Percentiles rank a stretch among this genome's conserved stretches.
phyloP scores from a whole-genome alignment of 2,888 invertebrate genomes.

The Morpho helenor region DNA sequence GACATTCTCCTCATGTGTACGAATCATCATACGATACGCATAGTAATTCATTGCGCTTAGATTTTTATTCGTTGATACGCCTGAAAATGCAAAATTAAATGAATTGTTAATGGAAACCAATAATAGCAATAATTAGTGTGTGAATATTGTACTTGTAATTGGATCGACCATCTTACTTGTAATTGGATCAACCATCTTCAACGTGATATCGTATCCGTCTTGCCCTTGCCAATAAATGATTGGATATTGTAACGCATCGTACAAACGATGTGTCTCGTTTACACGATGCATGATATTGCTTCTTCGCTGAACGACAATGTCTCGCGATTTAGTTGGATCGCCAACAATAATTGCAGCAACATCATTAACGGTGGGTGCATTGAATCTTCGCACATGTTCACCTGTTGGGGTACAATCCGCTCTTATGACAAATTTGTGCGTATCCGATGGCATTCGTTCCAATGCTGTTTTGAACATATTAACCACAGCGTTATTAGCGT shows the following conservation, averaged over 20 bases:
- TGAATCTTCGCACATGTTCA: conserved; percentile 30
- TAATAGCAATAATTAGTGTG: conserved; percentile 46
- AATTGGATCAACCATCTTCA: conserved; percentile 25
- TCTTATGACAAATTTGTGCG: conserved; percentile 31
- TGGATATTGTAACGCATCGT: conserved; percentile 14
- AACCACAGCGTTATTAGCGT: conserved; percentile 31
- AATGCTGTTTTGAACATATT: conserved; percentile 32
- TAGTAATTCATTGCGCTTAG: conserved; percentile 28
- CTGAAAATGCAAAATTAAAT: conserved; percentile 29
- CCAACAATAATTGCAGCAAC: conserved; percentile 30
- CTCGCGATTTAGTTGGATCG: conserved; percentile 16
- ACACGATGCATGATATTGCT: conserved; percentile 23
- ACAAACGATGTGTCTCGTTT: conserved; percentile 21
- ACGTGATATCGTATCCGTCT: conserved; percentile 27
- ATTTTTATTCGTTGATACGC: conserved; percentile 28
- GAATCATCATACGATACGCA: conserved; percentile 26
- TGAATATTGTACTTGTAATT: conserved; percentile 41
- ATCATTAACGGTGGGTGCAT: conserved; percentile 31
- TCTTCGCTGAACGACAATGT: conserved; percentile 28
- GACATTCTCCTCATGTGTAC: conserved; percentile 19
- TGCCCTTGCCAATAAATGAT: conserved; percentile 27
- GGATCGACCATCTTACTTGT: conserved; percentile 13
- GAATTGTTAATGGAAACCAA: conserved; percentile 30
- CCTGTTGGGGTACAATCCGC: conserved; percentile 28
- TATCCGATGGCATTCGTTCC: conserved; percentile 31